Evolutionary conservation across 2,888 invertebrate genomes (phyloP), one percentile per base, ranked within the genome.

Genomic region (Leptinotarsa haldemani): DNA sequence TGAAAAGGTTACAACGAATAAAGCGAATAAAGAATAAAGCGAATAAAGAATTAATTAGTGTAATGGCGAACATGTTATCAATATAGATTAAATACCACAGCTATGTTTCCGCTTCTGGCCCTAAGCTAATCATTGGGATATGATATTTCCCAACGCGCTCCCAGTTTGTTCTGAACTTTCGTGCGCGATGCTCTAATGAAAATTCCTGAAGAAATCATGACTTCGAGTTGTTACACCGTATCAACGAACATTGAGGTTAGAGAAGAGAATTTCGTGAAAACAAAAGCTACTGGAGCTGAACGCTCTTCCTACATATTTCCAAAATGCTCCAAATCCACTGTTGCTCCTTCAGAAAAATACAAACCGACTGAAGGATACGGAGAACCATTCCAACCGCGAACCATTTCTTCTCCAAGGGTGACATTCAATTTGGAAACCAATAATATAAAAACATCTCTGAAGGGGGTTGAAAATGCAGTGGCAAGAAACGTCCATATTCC

Each of bases 311-410:
- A 40, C 30, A 22, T 18, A 40, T 50, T 50, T 67, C 52, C 69
- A n/a, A 69, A 69, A 69, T 69, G 7, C 9, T 16, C 9, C 18
- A 25, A 20, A 46, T 61, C 58, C 4, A 13, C 61, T 4, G 58
- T 50, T 52, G 64, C 52, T 46, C 67, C 67, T 18, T 53, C 46
- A 46, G 56, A 47, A 68, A 56, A 52, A 53, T 78, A 81, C 64
- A 74, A 79, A 83, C 61, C 81, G 81, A 40, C 84, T 83, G 56
- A 75, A 78, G 48, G 80, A 82, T 58, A 22, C 25, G 22, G 58
- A 16, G 13, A 25, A 13, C 4, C 20, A 22, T 18, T 30, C 18
- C 46, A 40, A 5, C 15, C 48, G 47, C 20, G 64, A 79, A 47
- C 80, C 22, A 75, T 76, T 56, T 77, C 78, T 61, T 70, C 65